Percentiles rank a stretch among this genome's conserved stretches.
These are phyloP conservation scores for Centropristis striata DNA, from an alignment of 2,113 vertebrate species.

Conservation along the genomic window DNA sequence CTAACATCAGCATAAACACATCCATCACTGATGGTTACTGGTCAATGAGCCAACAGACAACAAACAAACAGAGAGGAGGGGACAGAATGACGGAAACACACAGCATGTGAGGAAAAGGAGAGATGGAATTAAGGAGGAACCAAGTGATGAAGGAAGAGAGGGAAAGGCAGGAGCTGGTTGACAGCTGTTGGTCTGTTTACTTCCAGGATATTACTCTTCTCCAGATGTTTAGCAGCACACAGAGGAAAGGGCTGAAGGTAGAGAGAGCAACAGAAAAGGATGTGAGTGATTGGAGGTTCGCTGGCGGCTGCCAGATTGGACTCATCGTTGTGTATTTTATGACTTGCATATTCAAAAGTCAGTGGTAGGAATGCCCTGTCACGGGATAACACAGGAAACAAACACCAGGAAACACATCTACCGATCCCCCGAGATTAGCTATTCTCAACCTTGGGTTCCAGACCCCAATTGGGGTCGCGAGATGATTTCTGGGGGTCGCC, in stretches of 20 bases:
- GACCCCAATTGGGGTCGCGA: too few relatives aligned
- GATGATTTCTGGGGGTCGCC: too few relatives aligned
- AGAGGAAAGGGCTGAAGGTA: constrained; percentile 60
- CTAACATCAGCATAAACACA: constrained; percentile 23
- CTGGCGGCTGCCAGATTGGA: constrained; percentile 69
- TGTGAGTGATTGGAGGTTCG: constrained; percentile 40
- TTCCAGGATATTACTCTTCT: constrained; percentile 76
- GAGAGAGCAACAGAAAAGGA: constrained; percentile 41
- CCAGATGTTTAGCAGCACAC: constrained; percentile 81
- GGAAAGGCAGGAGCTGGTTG: constrained; percentile 53
- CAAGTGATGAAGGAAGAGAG: constrained; percentile 57
- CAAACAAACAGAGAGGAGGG: constrained; percentile 23
- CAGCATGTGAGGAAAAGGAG: constrained; percentile 17
- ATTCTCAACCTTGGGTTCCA: too few relatives aligned
- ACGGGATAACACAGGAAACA: constrained; percentile 50
- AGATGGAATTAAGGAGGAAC: constrained; percentile 49
- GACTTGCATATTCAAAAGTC: constrained; percentile 64
- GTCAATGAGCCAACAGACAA: constrained; percentile 48
- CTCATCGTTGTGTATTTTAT: constrained; percentile 76
- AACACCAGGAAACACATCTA: constrained; percentile 20
- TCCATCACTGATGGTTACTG: constrained; percentile 45
- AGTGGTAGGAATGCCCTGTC: constrained; percentile 34
- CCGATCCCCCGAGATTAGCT: constrained; percentile 13
- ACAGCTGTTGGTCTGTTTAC: constrained; percentile 84
- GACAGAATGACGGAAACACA: constrained; percentile 41